Conservation (phyloP, 2,888 invertebrate genomes). For the Caenorhabditis doughertyi region DNA sequence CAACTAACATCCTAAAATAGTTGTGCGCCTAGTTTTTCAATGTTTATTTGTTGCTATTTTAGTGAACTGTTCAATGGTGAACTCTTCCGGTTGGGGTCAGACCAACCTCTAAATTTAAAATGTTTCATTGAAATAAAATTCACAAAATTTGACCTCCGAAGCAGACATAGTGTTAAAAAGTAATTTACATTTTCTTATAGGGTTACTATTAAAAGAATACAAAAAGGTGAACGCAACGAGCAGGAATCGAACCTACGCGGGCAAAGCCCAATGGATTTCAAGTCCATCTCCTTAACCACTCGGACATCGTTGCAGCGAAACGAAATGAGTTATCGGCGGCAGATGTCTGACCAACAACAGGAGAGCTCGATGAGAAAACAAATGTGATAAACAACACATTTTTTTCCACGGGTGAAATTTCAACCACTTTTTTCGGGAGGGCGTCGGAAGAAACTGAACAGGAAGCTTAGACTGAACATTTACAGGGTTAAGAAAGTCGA, state of each 20-base stretch:
- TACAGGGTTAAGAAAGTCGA: no score
- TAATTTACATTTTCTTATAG: no score
- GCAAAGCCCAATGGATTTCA: conserved; percentile 87
- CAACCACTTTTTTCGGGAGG: no score
- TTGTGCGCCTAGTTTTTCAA: background rate
- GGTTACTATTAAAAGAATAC: background rate
- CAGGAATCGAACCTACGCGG: conserved; percentile 88
- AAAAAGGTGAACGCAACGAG: conserved; percentile 82
- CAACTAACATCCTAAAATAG: conserved; percentile 3
- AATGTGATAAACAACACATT: background rate
- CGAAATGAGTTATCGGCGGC: background rate
- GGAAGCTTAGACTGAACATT: no score
- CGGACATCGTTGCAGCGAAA: conserved; percentile 84
- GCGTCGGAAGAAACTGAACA: no score
- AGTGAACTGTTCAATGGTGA: conserved; percentile 3
- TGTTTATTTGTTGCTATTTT: conserved; percentile 27
- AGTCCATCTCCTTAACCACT: conserved; percentile 87
- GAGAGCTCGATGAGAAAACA: background rate
- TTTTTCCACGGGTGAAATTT: background rate
- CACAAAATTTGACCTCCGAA: no score
- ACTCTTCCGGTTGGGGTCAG: conserved; percentile 9
- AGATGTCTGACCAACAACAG: background rate
- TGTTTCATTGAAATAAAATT: no score
- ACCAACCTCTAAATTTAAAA: background rate
- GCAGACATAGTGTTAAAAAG: no score